These are phyloP conservation scores for Centrocercus urophasianus DNA, from an alignment of 2,113 vertebrate genomes.

Conservation along the genomic window DNA sequence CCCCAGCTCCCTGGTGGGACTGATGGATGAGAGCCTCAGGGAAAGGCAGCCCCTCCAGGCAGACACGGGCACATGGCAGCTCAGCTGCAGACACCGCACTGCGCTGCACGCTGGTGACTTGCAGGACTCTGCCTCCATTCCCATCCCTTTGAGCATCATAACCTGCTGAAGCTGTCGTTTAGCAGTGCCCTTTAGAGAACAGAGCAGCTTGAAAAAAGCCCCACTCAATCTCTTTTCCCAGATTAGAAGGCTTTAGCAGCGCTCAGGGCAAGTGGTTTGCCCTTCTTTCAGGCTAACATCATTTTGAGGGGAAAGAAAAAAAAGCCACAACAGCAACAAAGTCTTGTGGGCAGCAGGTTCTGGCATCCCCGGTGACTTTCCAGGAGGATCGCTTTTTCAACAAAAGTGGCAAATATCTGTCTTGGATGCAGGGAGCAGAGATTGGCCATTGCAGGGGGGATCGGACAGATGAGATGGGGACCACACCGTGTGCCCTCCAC, in stretches of 20 bases:
- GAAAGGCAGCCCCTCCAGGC: background rate
- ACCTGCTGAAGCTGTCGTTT: background rate
- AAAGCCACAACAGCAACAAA: background rate
- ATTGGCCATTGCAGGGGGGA: background rate
- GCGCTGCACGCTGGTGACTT: background rate
- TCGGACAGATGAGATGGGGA: background rate
- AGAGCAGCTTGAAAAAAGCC: background rate
- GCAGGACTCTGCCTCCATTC: background rate
- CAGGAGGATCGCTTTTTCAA: background rate
- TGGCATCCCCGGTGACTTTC: background rate
- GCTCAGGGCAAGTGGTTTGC: background rate
- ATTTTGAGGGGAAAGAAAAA: background rate
- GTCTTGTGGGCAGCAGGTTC: background rate
- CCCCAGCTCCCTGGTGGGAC: too few relatives aligned
- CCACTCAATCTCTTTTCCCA: background rate
- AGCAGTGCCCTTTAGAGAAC: background rate
- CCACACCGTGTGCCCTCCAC: accelerated
- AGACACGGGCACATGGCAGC: background rate
- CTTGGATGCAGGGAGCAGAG: background rate
- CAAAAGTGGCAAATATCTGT: background rate
- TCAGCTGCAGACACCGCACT: background rate
- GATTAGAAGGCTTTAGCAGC: background rate
- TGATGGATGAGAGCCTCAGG: background rate
- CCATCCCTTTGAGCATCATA: background rate
- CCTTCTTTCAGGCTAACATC: background rate